phyloP scores from a whole-genome alignment of 2,797 vertebrate species.

The Cryptoprocta ferox region DNA sequence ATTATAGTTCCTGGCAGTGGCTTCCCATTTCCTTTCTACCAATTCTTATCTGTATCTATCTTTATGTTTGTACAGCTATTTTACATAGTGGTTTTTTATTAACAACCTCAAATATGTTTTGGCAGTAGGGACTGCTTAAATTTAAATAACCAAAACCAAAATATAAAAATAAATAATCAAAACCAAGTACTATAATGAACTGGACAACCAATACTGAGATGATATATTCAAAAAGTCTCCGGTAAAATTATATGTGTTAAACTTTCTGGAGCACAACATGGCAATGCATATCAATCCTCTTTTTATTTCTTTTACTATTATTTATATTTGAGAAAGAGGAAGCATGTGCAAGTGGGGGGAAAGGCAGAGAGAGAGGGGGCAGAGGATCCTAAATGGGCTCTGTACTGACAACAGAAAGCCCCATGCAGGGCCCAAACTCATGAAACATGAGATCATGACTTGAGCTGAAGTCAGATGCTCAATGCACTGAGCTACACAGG shows the following conservation, averaged over 20 bases:
- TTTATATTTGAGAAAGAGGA: no score
- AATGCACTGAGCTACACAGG: no score
- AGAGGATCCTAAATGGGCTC: no score
- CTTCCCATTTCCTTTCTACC: neutral
- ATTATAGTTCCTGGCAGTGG: neutral
- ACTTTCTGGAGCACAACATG: neutral
- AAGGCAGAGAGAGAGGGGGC: no score
- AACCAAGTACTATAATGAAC: neutral
- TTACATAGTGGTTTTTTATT: neutral
- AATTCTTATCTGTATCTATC: neutral
- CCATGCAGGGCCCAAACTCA: no score
- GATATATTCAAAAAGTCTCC: neutral
- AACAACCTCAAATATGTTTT: neutral
- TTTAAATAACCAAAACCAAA: slow-evolving; percentile 9
- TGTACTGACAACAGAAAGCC: no score
- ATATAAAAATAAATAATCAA: neutral
- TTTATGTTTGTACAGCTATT: neutral
- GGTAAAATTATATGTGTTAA: neutral
- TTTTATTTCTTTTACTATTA: no score
- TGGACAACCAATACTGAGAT: neutral
- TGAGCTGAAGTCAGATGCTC: no score
- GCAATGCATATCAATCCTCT: neutral
- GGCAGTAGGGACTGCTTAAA: neutral
- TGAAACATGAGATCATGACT: no score
- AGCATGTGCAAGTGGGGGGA: no score